Evolutionary conservation across 1,140 invertebrate genomes (phyloP), one percentile per base, ranked within the genome.

Genomic region (Cyclargus thomasi): DNA sequence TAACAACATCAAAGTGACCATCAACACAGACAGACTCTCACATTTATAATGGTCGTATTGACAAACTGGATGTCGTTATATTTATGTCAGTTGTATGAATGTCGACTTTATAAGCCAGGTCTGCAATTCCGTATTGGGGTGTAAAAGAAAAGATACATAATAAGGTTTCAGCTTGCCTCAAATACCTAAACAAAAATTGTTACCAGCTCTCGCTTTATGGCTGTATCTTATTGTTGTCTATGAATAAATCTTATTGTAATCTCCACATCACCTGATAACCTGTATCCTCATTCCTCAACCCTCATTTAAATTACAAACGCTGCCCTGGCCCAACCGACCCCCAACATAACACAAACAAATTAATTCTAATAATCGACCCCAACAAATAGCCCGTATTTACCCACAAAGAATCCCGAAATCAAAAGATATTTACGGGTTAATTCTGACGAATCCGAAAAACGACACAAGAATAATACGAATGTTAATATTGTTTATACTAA

Each of bases 311-410:
- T 90, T 88, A 86, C 80, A 86, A 90, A 90, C 86, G 78, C 81
- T 81, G 77, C 71, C 81, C 70, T 70, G 71, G 68, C 55, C 69
- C 69, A 65, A 81, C 72, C 72, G 63, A 62, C 76, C 80, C 78
- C 67, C 78, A 87, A 88, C 81, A 86, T 87, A 87, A 88, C 83
- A 87, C 81, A 90, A 90, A 90, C 87, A 90, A 90, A 90, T 90
- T 90, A 87, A 88, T 90, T 87, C 85, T 65, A 78, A 87, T 86
- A 90, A 90, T 90, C 14, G 79, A 85, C 87, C 87, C 80, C 85
- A 86, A 87, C 88, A 88, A 90, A 90, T 86, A 86, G 82, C 85
- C 83, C 29, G 29, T 86, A 82, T 88, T 87, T 86, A 87, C 80
- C 78, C 84, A 80, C 85, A 88, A 88, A 90, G 85, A 87, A 85